A percentile compares a stretch with the other conserved stretches of the same genome.
phyloP scores from a whole-genome alignment of 1,140 invertebrate species.

The Zaprionus davidi region DNA sequence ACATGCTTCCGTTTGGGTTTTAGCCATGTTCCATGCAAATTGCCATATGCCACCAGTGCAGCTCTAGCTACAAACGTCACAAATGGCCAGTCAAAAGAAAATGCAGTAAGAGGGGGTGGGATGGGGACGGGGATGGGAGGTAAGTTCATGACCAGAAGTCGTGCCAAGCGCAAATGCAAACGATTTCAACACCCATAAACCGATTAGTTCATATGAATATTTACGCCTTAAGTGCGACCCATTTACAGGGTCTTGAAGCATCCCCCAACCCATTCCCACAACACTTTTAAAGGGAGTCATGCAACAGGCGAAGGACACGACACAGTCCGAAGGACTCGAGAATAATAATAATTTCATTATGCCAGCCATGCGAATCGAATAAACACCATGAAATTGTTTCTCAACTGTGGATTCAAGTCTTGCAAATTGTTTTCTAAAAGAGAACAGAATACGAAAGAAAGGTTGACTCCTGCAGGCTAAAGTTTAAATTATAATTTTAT shows the following conservation, averaged over 20 bases:
- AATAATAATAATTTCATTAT: constrained; percentile 46
- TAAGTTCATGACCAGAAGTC: constrained; percentile 62
- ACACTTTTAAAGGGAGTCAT: constrained; percentile 18
- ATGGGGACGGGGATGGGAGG: neutral
- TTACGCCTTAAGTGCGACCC: constrained; percentile 55
- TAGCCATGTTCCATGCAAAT: constrained; percentile 50
- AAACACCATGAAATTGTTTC: neutral
- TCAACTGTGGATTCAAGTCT: neutral
- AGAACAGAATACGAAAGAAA: neutral
- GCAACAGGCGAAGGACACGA: constrained; percentile 58
- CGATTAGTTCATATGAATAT: constrained; percentile 78
- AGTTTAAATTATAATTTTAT: too few species aligned
- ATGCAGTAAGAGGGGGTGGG: neutral
- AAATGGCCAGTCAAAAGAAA: constrained; percentile 25
- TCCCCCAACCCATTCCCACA: neutral
- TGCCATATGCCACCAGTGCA: constrained; percentile 44
- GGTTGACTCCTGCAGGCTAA: too few species aligned
- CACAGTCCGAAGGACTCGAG: neutral
- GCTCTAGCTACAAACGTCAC: neutral
- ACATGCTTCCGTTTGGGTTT: constrained; percentile 15
- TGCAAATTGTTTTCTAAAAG: neutral
- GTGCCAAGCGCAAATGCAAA: constrained; percentile 62
- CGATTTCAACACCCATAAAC: constrained; percentile 69
- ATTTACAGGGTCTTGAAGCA: constrained; percentile 10
- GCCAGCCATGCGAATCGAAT: constrained; percentile 14